phyloP scores from a whole-genome alignment of 2,113 vertebrate species.

The Hippoglossus stenolepis region DNA sequence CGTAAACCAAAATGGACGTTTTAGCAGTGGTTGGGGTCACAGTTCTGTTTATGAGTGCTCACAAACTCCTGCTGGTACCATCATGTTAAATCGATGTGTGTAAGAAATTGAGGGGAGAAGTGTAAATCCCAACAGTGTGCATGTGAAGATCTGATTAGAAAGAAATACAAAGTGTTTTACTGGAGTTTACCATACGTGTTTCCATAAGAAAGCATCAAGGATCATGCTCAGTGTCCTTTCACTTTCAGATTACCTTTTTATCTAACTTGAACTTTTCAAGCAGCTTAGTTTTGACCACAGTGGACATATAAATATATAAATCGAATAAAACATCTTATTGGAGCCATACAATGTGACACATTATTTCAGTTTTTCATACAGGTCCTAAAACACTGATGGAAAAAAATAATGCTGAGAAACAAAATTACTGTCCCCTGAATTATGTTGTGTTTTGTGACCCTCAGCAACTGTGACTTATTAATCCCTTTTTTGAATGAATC shows the following conservation, averaged over 20 bases:
- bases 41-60: too few relatives aligned
- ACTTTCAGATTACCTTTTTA: background rate
- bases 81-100: background rate
- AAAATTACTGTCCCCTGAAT: too few relatives aligned
- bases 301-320: background rate
- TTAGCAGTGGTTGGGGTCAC: too few relatives aligned
- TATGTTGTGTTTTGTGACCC: too few relatives aligned
- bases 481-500: too few relatives aligned
- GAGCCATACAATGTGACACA: background rate
- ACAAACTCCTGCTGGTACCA: background rate
- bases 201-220: too few relatives aligned
- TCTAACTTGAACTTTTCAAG: too few relatives aligned
- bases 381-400: too few relatives aligned
- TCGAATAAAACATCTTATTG: background rate
- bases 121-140: background rate
- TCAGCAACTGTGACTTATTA: too few relatives aligned
- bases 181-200: background rate
- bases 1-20: background rate
- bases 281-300: background rate
- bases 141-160: too few relatives aligned
- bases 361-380: too few relatives aligned
- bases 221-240: background rate
- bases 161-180: background rate
- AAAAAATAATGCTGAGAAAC: background rate
- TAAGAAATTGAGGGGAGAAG: background rate